Evolutionary conservation across 1,140 invertebrate species (phyloP).

Genomic region (Bombus balteatus): DNA sequence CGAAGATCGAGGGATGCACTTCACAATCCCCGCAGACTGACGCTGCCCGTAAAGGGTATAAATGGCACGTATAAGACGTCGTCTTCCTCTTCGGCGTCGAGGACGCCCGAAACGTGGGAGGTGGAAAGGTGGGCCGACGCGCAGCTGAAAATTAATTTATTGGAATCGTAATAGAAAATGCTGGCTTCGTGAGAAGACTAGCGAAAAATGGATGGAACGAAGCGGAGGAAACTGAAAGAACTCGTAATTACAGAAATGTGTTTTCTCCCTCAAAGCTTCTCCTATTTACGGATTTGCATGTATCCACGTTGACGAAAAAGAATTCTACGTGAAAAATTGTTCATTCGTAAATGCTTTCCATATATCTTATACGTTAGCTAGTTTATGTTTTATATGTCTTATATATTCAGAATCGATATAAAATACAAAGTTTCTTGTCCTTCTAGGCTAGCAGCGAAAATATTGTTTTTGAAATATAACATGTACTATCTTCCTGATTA

Average conservation of each 20-base stretch:
- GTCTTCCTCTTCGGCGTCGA: constrained; percentile 42
- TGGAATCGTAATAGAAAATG: constrained; percentile 73
- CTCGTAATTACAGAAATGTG: constrained; percentile 52
- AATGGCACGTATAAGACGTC: constrained; percentile 71
- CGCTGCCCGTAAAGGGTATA: constrained; percentile 71
- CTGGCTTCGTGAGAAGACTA: constrained; percentile 60
- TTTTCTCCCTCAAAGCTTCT: constrained; percentile 37
- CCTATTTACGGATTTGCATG: neutral
- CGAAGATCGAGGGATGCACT: constrained; percentile 54
- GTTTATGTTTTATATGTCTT: neutral
- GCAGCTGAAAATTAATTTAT: constrained; percentile 74
- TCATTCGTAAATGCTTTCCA: no score
- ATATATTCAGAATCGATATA: neutral
- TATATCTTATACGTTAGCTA: neutral
- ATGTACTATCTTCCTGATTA: no score
- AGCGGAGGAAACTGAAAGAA: constrained; percentile 28
- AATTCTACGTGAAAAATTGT: no score
- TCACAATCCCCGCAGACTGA: constrained; percentile 66
- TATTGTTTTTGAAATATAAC: neutral
- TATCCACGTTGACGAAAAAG: neutral
- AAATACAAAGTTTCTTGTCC: neutral
- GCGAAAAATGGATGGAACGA: constrained; percentile 58
- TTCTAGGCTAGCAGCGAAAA: neutral
- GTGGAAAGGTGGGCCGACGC: constrained; percentile 48
- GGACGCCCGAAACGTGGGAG: constrained; percentile 48